Evolutionary conservation across 2,113 vertebrate genomes (phyloP).

Genomic region (Hiodon alosoides): DNA sequence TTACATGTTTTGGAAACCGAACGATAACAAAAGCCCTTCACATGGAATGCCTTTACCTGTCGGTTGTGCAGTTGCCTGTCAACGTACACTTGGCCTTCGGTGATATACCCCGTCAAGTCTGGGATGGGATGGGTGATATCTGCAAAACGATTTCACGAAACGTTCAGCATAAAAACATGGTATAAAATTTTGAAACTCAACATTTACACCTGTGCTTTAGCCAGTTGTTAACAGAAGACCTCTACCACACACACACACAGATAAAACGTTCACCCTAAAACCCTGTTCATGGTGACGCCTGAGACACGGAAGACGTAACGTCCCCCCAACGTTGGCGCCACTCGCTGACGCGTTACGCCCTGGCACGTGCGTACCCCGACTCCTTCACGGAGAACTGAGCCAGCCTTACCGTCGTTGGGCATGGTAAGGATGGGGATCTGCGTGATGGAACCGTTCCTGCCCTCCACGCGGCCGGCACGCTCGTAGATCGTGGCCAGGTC

Average conservation of each 20-base stretch:
- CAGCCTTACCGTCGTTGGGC: slow-evolving; percentile 57
- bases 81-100: slow-evolving; percentile 73
- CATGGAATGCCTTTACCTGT: slow-evolving; percentile 55
- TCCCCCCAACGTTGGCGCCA: too few relatives aligned
- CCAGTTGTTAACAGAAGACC: background rate
- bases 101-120: slow-evolving; percentile 76
- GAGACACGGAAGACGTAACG: too few relatives aligned
- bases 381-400: background rate
- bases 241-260: too few relatives aligned
- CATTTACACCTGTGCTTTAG: background rate
- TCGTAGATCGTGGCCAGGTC: slow-evolving; percentile 70
- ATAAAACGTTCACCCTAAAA: too few relatives aligned
- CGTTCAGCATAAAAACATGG: background rate
- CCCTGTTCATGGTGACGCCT: too few relatives aligned
- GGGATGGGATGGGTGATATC: slow-evolving; percentile 76
- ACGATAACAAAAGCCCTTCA: background rate
- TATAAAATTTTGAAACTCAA: background rate
- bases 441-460: slow-evolving; percentile 73
- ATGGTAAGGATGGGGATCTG: slow-evolving; percentile 70
- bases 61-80: slow-evolving; percentile 74
- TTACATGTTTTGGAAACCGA: background rate
- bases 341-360: too few relatives aligned
- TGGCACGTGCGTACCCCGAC: background rate
- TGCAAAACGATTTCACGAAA: slow-evolving; percentile 31
- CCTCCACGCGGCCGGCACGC: slow-evolving; percentile 61